Conservation (phyloP, 2,888 invertebrate species). For the Willowsia nigromaculata region DNA sequence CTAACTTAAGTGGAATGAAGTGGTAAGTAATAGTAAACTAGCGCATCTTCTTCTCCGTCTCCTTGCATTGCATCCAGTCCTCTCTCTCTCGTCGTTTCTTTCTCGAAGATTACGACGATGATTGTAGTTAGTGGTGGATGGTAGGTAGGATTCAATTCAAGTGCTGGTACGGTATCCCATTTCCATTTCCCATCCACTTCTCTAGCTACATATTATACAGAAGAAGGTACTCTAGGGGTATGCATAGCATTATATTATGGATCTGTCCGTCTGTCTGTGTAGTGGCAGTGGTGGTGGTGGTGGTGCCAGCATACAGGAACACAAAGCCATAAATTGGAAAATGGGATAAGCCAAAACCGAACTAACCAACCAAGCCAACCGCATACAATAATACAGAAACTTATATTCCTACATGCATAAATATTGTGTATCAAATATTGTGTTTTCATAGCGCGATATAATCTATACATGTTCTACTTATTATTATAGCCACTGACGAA, state of each 20-base stretch:
- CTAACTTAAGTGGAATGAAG: constrained; percentile 33
- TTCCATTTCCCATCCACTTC: not conserved
- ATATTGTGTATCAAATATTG: no score
- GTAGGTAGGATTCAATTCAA: not conserved
- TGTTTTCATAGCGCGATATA: not conserved
- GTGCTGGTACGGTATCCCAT: not conserved
- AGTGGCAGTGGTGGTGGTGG: not conserved
- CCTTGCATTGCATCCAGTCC: not conserved
- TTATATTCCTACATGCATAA: not conserved
- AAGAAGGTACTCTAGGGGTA: not conserved
- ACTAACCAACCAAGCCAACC: constrained; percentile 53
- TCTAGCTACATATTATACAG: not conserved
- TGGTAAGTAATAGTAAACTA: constrained; percentile 40
- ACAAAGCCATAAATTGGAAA: constrained; percentile 63
- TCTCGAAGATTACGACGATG: not conserved
- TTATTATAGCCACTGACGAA: no score
- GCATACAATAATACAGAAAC: constrained; percentile 25
- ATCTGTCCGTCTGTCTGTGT: not conserved
- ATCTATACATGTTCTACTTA: no score
- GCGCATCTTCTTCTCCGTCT: constrained; percentile 17
- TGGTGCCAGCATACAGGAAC: not conserved
- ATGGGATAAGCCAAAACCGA: constrained; percentile 65
- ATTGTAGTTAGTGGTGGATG: not conserved
- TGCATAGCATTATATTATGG: not conserved
- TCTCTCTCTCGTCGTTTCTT: not conserved